phyloP scores from a whole-genome alignment of 64 coral and sea anemone species.

The Trachythela sp. region DNA sequence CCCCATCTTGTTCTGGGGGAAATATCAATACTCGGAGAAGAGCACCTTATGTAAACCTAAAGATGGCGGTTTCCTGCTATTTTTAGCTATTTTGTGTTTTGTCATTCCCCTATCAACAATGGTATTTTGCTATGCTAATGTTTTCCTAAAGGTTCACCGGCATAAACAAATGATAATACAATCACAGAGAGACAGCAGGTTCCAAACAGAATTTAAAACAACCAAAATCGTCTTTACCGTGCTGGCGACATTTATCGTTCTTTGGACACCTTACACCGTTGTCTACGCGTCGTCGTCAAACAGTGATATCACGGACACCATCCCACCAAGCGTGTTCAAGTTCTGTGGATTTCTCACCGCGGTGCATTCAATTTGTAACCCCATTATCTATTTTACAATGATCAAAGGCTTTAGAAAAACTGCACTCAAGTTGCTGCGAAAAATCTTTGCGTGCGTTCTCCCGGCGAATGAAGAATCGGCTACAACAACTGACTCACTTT shows the following conservation, averaged over 20 bases:
- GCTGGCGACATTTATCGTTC: slow-evolving; percentile 60
- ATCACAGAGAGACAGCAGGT: neutral
- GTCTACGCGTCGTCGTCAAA: slow-evolving; percentile 55
- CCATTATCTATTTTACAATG: slow-evolving; percentile 81
- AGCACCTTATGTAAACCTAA: slow-evolving; percentile 74
- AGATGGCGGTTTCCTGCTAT: slow-evolving; percentile 58
- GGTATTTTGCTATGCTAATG: slow-evolving; percentile 79
- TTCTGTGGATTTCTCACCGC: slow-evolving; percentile 63
- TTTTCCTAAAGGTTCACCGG: slow-evolving; percentile 60
- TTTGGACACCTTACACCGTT: slow-evolving; percentile 77
- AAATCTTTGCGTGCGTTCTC: neutral
- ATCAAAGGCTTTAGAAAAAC: slow-evolving; percentile 57
- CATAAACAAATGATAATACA: neutral
- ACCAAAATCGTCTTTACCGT: slow-evolving; percentile 87
- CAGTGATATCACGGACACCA: slow-evolving; percentile 1
- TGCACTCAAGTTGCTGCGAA: neutral
- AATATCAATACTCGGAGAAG: slow-evolving; percentile 47
- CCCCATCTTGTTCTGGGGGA: slow-evolving; percentile 75
- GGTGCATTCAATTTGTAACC: slow-evolving; percentile 72
- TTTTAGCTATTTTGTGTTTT: slow-evolving; percentile 65
- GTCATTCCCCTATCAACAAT: slow-evolving; percentile 68
- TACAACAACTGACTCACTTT: neutral
- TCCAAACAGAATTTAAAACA: slow-evolving; percentile 77
- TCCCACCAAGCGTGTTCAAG: slow-evolving; percentile 44
- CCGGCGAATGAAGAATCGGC: neutral